Percentiles rank a stretch among this genome's conserved stretches.
Evolutionary conservation across 1,140 invertebrate genomes (phyloP).

Genomic region (Campodea augens): DNA sequence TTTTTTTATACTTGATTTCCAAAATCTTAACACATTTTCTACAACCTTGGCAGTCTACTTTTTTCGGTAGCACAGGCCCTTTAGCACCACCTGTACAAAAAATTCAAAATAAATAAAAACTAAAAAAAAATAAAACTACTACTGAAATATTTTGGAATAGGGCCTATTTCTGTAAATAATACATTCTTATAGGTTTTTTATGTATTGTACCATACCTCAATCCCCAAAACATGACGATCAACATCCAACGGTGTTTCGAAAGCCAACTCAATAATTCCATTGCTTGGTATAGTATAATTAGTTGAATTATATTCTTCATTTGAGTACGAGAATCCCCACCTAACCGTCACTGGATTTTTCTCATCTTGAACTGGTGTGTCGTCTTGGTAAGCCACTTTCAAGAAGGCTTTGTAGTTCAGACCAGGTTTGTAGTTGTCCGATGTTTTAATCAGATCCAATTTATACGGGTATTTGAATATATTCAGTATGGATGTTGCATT

Average conservation of each 20-base stretch:
- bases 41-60: no score
- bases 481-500: slow-evolving; percentile 52
- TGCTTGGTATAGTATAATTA: slow-evolving; percentile 35
- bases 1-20: no score
- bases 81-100: no score
- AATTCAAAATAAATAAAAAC: no score
- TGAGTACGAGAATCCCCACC: slow-evolving; percentile 44
- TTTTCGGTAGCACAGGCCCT: no score
- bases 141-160: no score
- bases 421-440: slow-evolving; percentile 72
- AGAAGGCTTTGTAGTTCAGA: slow-evolving; percentile 55
- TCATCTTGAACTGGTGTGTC: slow-evolving; percentile 42
- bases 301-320: slow-evolving; percentile 38
- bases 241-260: slow-evolving; percentile 40
- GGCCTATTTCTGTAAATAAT: no score
- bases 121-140: no score
- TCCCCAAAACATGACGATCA: slow-evolving; percentile 33
- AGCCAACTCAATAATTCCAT: slow-evolving; percentile 47
- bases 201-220: no score
- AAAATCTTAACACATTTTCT: no score
- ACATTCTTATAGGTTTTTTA: no score
- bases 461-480: slow-evolving; percentile 60
- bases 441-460: slow-evolving; percentile 60
- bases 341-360: slow-evolving; percentile 38
- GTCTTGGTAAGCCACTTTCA: slow-evolving; percentile 55